Conservation (phyloP, 2,113 vertebrate species). For the Pelecanus crispus region DNA sequence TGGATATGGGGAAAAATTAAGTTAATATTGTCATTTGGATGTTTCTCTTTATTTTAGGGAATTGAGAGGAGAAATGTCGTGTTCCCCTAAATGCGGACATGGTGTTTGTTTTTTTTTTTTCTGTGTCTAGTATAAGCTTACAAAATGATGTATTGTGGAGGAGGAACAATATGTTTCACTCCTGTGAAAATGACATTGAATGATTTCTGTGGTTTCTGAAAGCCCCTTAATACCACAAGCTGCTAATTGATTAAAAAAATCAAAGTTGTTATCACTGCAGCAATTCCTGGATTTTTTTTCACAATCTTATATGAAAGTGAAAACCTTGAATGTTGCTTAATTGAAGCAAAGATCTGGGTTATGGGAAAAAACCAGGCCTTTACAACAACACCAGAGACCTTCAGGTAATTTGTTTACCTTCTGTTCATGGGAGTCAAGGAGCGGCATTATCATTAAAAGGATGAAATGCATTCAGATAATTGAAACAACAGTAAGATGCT, state of each 20-base stretch:
- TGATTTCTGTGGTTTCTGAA: not conserved
- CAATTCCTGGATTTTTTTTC: not conserved
- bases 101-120: not conserved
- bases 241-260: not conserved
- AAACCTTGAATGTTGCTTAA: not conserved
- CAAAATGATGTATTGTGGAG: not conserved
- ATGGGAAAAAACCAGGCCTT: not conserved
- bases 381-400: not conserved
- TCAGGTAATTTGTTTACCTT: slow-evolving; percentile 32
- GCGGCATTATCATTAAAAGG: not conserved
- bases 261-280: not conserved
- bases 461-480: not conserved
- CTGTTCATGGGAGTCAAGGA: not conserved
- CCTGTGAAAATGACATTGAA: not conserved
- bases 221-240: not conserved
- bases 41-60: not conserved
- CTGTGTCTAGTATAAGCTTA: not conserved
- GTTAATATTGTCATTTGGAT: not conserved
- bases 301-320: not conserved
- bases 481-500: not conserved
- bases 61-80: not conserved
- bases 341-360: not conserved
- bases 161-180: not conserved
- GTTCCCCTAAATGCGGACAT: rapidly evolving
- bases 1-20: not conserved